Evolutionary conservation across 2,888 invertebrate species (phyloP).

Genomic region (Megastigmus dorsalis): DNA sequence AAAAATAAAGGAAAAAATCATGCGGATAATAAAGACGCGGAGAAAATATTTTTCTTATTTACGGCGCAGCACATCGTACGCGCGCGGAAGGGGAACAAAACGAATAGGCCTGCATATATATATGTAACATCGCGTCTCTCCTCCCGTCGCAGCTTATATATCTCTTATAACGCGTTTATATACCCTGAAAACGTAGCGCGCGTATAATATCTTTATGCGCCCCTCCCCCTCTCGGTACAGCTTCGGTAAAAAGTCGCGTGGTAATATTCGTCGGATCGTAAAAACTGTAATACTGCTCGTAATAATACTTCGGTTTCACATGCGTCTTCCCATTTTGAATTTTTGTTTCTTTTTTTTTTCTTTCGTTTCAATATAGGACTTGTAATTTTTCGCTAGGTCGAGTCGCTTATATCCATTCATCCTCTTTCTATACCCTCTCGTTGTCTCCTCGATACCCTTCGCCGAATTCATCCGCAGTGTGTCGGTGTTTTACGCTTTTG

Average conservation of each 20-base stretch:
- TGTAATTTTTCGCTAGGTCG: background rate
- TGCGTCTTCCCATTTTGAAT: too few species aligned
- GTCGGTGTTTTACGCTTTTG: background rate
- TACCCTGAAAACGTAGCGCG: conserved; percentile 29
- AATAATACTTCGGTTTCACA: conserved; percentile 43
- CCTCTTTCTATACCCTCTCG: too few species aligned
- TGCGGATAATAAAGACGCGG: too few species aligned
- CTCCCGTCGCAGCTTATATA: too few species aligned
- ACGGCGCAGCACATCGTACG: too few species aligned
- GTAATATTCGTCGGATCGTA: conserved; percentile 38
- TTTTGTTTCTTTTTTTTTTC: background rate
- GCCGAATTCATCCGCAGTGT: background rate
- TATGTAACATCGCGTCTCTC: too few species aligned
- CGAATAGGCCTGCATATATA: too few species aligned
- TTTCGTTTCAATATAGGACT: background rate
- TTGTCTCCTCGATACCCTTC: background rate
- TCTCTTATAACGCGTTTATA: background rate
- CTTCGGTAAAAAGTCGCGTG: conserved; percentile 29
- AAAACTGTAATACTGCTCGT: conserved; percentile 47
- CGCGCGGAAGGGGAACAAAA: too few species aligned
- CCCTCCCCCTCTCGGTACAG: background rate
- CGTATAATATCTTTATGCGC: conserved; percentile 1
- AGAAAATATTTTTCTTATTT: too few species aligned
- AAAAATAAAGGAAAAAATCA: too few species aligned
- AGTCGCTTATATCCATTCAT: too few species aligned